A percentile compares a stretch with the other conserved stretches of the same genome.
Conservation (phyloP, 2,113 vertebrate genomes). For the Megalops atlanticus region DNA sequence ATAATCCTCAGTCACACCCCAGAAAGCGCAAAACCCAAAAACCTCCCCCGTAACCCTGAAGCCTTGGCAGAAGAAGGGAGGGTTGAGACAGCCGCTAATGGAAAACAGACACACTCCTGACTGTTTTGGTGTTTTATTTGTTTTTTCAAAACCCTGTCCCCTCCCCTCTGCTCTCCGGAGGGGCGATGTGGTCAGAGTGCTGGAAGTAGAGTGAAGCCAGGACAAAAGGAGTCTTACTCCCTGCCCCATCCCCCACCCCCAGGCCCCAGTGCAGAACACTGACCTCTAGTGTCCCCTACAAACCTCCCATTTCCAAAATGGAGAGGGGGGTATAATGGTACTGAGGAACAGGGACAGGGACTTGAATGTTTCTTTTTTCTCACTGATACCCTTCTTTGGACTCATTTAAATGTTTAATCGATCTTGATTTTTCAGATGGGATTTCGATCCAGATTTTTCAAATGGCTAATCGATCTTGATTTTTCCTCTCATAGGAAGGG, state of each 20-base stretch:
- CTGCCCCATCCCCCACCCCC: slow-evolving; percentile 10
- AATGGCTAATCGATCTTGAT: slow-evolving; percentile 14
- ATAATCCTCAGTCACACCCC: background rate
- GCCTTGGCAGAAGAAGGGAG: background rate
- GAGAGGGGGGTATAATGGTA: no score
- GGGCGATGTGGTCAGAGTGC: background rate
- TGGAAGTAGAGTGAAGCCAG: slow-evolving; percentile 50
- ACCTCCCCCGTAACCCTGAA: background rate
- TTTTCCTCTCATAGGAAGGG: slow-evolving; percentile 77
- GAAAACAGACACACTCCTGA: background rate
- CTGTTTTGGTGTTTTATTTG: background rate
- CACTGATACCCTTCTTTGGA: background rate
- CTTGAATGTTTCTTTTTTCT: background rate
- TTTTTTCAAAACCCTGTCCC: background rate
- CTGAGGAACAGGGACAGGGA: no score
- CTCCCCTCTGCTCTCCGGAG: background rate
- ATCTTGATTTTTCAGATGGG: background rate
- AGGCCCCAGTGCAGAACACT: no score
- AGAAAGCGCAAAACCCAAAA: background rate
- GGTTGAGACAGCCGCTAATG: background rate
- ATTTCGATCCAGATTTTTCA: slow-evolving; percentile 23
- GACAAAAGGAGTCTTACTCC: slow-evolving; percentile 59
- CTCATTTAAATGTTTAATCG: no score
- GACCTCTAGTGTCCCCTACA: no score
- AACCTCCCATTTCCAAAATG: no score